Evolutionary conservation across 2,888 invertebrate species (phyloP).

Genomic region (Rhaphigaster nebulosa): DNA sequence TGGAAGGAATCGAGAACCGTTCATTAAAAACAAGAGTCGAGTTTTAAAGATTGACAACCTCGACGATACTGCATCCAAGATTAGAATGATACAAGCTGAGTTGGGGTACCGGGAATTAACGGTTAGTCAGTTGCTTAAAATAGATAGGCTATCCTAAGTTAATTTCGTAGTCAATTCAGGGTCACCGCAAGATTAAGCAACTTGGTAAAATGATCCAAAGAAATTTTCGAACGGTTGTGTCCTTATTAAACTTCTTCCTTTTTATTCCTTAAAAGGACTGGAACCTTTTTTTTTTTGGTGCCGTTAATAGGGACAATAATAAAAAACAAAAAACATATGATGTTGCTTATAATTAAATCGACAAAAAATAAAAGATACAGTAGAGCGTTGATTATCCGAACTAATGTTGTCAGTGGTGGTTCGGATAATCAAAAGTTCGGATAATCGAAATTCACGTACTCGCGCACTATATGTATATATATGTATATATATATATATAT

Average conservation of each 20-base stretch:
- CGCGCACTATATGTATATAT: too few relatives aligned
- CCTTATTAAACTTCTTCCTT: background rate
- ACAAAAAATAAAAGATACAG: too few relatives aligned
- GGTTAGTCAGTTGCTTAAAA: slow-evolving; percentile 2
- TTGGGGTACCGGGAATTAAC: background rate
- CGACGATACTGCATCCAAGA: background rate
- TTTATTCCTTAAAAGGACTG: background rate
- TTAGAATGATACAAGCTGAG: background rate
- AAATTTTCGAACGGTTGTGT: background rate
- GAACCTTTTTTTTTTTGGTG: background rate
- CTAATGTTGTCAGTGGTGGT: too few relatives aligned
- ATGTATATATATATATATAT: too few relatives aligned
- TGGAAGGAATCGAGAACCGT: too few relatives aligned
- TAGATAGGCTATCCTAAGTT: background rate
- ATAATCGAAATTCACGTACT: too few relatives aligned
- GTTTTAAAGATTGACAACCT: background rate
- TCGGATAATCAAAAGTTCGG: too few relatives aligned
- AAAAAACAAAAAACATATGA: background rate
- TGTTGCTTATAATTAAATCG: too few relatives aligned
- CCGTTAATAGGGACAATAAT: background rate
- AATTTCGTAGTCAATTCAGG: slow-evolving; percentile 16
- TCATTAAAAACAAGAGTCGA: too few relatives aligned
- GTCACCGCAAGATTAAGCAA: background rate
- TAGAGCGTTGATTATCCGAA: too few relatives aligned
- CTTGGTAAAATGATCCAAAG: background rate